Evolutionary conservation across 1,140 invertebrate genomes (phyloP).

Genomic region (Eupristina koningsbergeri): DNA sequence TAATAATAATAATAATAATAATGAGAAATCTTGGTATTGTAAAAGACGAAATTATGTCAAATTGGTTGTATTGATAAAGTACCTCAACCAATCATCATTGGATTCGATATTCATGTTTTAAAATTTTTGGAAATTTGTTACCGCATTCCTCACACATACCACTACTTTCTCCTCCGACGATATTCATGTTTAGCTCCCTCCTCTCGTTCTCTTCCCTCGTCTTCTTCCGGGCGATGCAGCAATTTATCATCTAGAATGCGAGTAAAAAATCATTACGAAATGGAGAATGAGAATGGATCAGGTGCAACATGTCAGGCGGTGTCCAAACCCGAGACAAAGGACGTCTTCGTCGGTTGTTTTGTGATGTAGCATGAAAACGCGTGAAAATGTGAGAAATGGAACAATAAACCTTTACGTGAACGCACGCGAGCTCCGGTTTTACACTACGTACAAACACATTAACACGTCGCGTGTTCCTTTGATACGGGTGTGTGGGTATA

Average conservation of each 20-base stretch:
- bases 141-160: conserved; percentile 25
- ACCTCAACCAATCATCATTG: no score
- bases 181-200: conserved; percentile 59
- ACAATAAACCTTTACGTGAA: conserved; percentile 44
- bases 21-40: no score
- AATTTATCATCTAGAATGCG: conserved; percentile 95
- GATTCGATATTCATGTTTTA: no score
- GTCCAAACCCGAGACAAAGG: not conserved
- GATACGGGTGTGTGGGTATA: not conserved
- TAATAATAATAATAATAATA: no score
- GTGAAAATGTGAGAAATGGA: conserved; percentile 51
- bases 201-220: conserved; percentile 72
- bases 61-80: no score
- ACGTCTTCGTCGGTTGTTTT: not conserved
- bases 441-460: not conserved
- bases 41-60: no score
- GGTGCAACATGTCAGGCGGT: not conserved
- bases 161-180: conserved; percentile 62
- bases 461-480: not conserved
- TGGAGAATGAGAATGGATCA: not conserved
- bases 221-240: conserved; percentile 88
- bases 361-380: conserved; percentile 8
- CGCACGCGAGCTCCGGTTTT: not conserved
- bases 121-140: not conserved
- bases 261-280: conserved; percentile 34